Evolutionary conservation across 2,888 invertebrate species (phyloP), one percentile per base, ranked within the genome.

Genomic region (Andrena haemorrhoa): DNA sequence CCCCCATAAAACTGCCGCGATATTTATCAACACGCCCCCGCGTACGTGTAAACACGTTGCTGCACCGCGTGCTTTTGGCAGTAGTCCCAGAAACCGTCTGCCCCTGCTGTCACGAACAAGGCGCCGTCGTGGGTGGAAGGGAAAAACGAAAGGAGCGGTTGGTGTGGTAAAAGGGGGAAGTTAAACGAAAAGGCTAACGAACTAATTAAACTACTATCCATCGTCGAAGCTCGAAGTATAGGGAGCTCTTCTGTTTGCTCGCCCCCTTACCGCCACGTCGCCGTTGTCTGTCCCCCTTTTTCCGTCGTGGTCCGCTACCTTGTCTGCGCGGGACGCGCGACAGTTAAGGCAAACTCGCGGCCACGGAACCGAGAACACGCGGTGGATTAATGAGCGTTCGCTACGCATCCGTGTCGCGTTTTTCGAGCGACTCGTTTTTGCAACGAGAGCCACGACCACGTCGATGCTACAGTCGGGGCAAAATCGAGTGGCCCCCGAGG

Each of bases 131-230:
- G 56, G 60, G 65, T 41, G 33, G 60, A 47, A 51, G 33, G n/a
- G 68, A 35, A n/a, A 6, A 31, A 47, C 33, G 20, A 64, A n/a
- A 35, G 2, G 16, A 35, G 2, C 10, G 8, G 29, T 10, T 26
- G 35, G 35, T 16, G 41, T 16, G 75, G 49, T 60, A 76, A 79
- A 70, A 41, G 8, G 31, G 33, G 49, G 79, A 75, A 75, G 63
- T 74, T 75, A 76, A 79, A 61, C 58, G 88, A 81, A 84, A 82
- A 78, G 85, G 77, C 79, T 83, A 82, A 85, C 77, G 80, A 89
- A 89, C 87, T 85, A 88, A 87, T 89, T 85, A 88, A 88, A 85
- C 85, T 83, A 63, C 56, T 65, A 61, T 76, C 51, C 71, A 56
- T 63, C 71, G 68, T 68, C 75, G 80, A 76, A 70, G 80, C 58